Evolutionary conservation across 2,113 vertebrate species (phyloP).

Genomic region (Megaptera novaeangliae): DNA sequence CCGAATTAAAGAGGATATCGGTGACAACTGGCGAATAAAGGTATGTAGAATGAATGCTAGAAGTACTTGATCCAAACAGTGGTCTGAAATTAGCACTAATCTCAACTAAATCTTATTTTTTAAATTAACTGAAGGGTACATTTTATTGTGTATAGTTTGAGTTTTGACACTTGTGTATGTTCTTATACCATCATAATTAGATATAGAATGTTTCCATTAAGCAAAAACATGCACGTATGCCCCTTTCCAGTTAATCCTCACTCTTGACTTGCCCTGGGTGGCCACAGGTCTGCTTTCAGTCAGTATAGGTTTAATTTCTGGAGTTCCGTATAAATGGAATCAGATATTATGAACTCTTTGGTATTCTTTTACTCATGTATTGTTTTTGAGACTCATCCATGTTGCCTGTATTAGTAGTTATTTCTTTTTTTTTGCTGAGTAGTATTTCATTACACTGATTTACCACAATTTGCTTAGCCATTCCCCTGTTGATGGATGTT

Average conservation of each 20-base stretch:
- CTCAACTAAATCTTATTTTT: background rate
- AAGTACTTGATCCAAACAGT: background rate
- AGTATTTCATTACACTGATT: background rate
- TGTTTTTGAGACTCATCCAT: background rate
- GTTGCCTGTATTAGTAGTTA: background rate
- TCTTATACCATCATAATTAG: background rate
- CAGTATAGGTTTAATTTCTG: background rate
- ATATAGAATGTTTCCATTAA: background rate
- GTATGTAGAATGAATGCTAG: slow-evolving; percentile 77
- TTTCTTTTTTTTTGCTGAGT: background rate
- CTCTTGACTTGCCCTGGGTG: background rate
- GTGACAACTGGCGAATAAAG: slow-evolving; percentile 97
- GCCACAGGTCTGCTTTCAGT: background rate
- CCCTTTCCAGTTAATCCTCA: background rate
- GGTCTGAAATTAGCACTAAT: background rate
- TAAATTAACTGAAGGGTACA: background rate
- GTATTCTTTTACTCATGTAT: background rate
- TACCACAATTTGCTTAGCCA: background rate
- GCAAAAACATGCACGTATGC: background rate
- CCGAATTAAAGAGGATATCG: slow-evolving; percentile 94
- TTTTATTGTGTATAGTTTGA: slow-evolving; percentile 21
- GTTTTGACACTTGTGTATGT: background rate
- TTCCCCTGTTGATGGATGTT: background rate
- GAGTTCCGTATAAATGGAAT: background rate
- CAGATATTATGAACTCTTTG: background rate